Evolutionary conservation across 2,113 vertebrate genomes (phyloP), one percentile per base, ranked within the genome.

Genomic region (Ursus arctos): DNA sequence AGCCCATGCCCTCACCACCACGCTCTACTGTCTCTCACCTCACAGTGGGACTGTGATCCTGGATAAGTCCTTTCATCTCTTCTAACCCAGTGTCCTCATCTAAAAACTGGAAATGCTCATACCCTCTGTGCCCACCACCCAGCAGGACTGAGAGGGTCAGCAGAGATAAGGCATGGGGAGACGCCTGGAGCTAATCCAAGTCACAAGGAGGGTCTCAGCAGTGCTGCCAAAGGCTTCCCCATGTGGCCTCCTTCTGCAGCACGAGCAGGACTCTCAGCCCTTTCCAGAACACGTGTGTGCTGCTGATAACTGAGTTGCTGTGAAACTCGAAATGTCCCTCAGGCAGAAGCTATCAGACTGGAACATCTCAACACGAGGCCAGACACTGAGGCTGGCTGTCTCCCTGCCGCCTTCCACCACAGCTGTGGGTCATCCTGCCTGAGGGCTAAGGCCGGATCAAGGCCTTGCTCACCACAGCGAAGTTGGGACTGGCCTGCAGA

Each of bases 271-370:
- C 80, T 31, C 74, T 11, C 24, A 0, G 85, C 55, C 92, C 49
- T 59, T 76, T 43, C 69, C 55, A 76, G 12, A 63, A 18, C 80
- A 69, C 0, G 0, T 69, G 74, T 33, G 51, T 1, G 1, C 8
- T 6, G 9, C 77, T 88, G 77, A 88, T 83, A 63, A 83, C 31
- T 16, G 31, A 63, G 74, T 22, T 0, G 1, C 49, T 91, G 40
- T 19, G 74, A 71, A 82, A 82, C 84, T 53, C 14, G 4, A 43
- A 86, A 87, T 57, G 59, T 77, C 84, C 87, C 84, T 94, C 67
- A 77, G 90, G 84, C 91, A 79, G 74, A 26, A 93, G 86, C 94
- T 92, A 84, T 92, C 95, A 93, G 84, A 79, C 69, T 43, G 49
- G 81, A 94, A 74, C 76, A 80, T 91, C 85, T 79, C 88, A 65